Evolutionary conservation across 2,797 vertebrate genomes (phyloP).

Genomic region (Geotrypetes seraphini): DNA sequence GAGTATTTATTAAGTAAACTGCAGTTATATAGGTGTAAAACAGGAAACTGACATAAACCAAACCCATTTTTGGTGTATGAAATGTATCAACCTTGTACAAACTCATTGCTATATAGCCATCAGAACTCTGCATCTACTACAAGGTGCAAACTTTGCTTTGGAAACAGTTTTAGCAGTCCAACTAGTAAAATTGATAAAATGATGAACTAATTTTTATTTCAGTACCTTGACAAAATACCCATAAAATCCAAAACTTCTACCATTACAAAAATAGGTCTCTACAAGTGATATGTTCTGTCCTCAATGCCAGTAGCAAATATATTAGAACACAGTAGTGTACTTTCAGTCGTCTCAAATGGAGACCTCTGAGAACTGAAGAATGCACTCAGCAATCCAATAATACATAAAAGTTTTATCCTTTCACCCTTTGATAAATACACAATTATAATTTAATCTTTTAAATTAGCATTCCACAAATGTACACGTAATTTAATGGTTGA

Average conservation of each 20-base stretch:
- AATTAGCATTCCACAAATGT: slow-evolving; percentile 96
- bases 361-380: slow-evolving; percentile 62
- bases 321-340: slow-evolving; percentile 70
- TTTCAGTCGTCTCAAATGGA: slow-evolving; percentile 72
- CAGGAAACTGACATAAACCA: too few relatives aligned
- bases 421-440: slow-evolving; percentile 72
- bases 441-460: slow-evolving; percentile 91
- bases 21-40: too few relatives aligned
- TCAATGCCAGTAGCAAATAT: slow-evolving; percentile 68
- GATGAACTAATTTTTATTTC: slow-evolving; percentile 89
- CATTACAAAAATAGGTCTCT: slow-evolving; percentile 99
- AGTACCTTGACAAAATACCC: slow-evolving; percentile 97
- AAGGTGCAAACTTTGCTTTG: rapidly evolving
- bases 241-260: slow-evolving; percentile 94
- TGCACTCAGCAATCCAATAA: slow-evolving; percentile 46
- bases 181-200: slow-evolving; percentile 53
- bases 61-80: too few relatives aligned
- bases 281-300: slow-evolving; percentile 75
- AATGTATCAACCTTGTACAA: too few relatives aligned
- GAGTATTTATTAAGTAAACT: too few relatives aligned
- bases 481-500: slow-evolving; percentile 64
- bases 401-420: slow-evolving; percentile 40
- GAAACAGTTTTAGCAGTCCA: not conserved
- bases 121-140: too few relatives aligned
- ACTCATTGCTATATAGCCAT: too few relatives aligned